Conservation (phyloP, 1,140 invertebrate species). For the Stenopsyche tienmushanensis region DNA sequence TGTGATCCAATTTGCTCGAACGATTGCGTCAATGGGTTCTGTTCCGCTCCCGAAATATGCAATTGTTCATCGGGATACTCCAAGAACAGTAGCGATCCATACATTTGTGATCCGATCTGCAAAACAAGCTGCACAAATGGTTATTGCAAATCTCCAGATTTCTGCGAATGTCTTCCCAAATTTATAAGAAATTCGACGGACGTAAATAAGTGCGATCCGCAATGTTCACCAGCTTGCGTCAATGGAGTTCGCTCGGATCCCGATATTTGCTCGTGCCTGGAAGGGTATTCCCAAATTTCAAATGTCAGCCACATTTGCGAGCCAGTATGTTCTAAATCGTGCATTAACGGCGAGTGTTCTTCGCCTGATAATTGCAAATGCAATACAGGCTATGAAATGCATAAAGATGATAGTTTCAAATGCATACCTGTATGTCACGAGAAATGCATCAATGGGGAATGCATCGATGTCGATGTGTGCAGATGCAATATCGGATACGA, state of each 20-base stretch:
- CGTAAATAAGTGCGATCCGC: conserved; percentile 40
- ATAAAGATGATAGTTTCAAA: conserved; percentile 38
- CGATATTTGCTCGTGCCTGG: conserved; percentile 41
- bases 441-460: conserved; percentile 57
- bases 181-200: neutral
- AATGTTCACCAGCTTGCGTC: conserved; percentile 30
- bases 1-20: conserved; percentile 40
- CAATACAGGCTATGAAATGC: conserved; percentile 45
- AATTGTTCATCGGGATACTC: too few species aligned
- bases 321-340: conserved; percentile 51
- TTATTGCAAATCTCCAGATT: conserved; percentile 17
- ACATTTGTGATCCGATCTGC: conserved; percentile 44
- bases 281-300: conserved; percentile 39
- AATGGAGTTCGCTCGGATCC: conserved; percentile 42
- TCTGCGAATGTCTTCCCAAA: conserved; percentile 42
- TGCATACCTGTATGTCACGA: conserved; percentile 52
- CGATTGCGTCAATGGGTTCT: too few species aligned
- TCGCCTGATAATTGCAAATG: conserved; percentile 58
- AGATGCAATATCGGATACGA: conserved; percentile 56
- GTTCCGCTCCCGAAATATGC: too few species aligned
- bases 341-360: conserved; percentile 51
- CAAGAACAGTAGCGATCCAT: neutral
- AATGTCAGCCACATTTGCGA: too few species aligned
- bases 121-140: conserved; percentile 26
- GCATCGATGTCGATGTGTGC: conserved; percentile 54